phyloP scores from a whole-genome alignment of 2,797 vertebrate genomes.

The Anguilla pacifica region DNA sequence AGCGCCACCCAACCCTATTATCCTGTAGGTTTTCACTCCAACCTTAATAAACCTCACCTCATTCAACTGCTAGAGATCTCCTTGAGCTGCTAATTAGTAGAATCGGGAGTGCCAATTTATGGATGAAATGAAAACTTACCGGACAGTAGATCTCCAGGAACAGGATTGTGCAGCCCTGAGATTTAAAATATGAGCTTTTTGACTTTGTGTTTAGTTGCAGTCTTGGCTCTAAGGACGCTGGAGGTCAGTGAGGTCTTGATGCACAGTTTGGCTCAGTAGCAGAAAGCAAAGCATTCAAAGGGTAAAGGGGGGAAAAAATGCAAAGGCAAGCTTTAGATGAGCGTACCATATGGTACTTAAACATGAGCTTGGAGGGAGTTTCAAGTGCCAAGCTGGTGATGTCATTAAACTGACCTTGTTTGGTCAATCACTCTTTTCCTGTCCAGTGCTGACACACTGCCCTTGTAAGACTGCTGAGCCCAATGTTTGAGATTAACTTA shows the following conservation, averaged over 20 bases:
- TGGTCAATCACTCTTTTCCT: not conserved
- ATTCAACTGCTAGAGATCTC: no score
- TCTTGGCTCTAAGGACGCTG: not conserved
- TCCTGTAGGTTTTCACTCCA: no score
- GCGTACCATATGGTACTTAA: not conserved
- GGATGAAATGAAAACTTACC: no score
- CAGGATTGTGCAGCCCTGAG: not conserved
- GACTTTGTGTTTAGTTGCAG: not conserved
- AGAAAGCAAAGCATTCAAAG: not conserved
- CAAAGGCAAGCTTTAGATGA: not conserved
- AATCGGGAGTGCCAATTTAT: no score
- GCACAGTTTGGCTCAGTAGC: not conserved
- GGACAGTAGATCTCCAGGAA: no score
- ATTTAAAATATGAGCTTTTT: no score
- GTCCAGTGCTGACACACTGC: not conserved
- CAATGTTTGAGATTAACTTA: conserved; percentile 29
- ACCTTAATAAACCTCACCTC: no score
- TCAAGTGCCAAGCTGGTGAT: not conserved
- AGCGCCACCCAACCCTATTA: no score
- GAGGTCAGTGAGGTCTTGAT: not conserved
- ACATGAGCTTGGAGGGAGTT: not conserved
- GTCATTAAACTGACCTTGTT: conserved; percentile 13
- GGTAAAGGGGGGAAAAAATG: not conserved
- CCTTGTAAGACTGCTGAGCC: conserved; percentile 35
- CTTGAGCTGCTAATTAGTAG: no score